Evolutionary conservation across 2,113 vertebrate genomes (phyloP).

Genomic region (Apistogramma diplotaenia): DNA sequence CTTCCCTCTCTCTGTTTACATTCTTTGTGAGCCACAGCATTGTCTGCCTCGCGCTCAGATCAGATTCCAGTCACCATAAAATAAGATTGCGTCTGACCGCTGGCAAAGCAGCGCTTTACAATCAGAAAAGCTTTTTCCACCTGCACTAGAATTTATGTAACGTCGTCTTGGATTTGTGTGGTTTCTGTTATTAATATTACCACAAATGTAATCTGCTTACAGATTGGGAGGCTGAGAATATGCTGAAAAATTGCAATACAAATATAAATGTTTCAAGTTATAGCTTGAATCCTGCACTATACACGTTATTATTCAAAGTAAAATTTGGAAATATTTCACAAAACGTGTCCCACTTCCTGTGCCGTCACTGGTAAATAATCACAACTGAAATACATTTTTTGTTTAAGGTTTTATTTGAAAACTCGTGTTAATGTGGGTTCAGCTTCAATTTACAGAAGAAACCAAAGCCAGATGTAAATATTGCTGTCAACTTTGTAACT

Average conservation of each 20-base stretch:
- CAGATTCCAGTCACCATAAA: conserved; percentile 69
- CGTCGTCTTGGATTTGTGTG: neutral
- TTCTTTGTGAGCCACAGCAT: conserved; percentile 46
- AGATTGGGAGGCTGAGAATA: neutral
- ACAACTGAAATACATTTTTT: neutral
- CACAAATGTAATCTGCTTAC: neutral
- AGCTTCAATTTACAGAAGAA: neutral
- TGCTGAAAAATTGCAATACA: neutral
- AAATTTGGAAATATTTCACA: neutral
- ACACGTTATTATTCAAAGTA: neutral
- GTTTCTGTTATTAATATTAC: neutral
- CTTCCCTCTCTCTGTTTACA: conserved; percentile 46
- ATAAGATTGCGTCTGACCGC: conserved; percentile 66
- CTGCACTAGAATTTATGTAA: conserved; percentile 13
- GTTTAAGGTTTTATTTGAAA: neutral
- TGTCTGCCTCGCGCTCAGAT: conserved; percentile 67
- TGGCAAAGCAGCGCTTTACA: conserved; percentile 24
- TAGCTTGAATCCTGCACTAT: neutral
- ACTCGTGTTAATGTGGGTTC: neutral
- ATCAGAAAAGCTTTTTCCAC: conserved; percentile 27
- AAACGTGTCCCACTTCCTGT: neutral
- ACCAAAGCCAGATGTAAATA: neutral
- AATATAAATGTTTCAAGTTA: neutral
- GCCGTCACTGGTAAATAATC: neutral
- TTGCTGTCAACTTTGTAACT: conserved; percentile 6